These are phyloP conservation scores for Blera fallax DNA, from an alignment of 2,888 invertebrate genomes.

Conservation along the genomic window DNA sequence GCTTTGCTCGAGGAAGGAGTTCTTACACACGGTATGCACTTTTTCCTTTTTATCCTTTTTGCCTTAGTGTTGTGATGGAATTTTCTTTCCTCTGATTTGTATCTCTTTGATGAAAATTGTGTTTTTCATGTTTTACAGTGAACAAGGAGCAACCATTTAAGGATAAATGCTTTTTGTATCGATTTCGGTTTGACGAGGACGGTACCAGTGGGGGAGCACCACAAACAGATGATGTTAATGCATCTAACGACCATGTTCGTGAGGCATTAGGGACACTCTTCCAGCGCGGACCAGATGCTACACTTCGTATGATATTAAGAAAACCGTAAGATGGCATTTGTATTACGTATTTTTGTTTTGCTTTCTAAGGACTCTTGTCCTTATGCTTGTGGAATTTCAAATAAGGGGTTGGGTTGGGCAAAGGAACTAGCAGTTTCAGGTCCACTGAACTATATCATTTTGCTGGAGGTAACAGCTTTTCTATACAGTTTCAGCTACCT, in stretches of 20 bases:
- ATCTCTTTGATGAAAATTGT: slow-evolving; percentile 42
- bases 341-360: slow-evolving; percentile 41
- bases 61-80: not conserved
- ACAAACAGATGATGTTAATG: slow-evolving; percentile 84
- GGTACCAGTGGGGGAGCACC: slow-evolving; percentile 84
- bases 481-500: not conserved
- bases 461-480: no score
- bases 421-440: not conserved
- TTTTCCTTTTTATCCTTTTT: not conserved
- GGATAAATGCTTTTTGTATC: slow-evolving; percentile 91
- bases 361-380: not conserved
- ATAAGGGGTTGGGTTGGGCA: not conserved
- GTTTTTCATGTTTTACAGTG: slow-evolving; percentile 82
- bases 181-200: slow-evolving; percentile 89
- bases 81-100: slow-evolving; percentile 5
- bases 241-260: slow-evolving; percentile 87
- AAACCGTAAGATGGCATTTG: slow-evolving; percentile 86
- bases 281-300: slow-evolving; percentile 89
- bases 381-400: not conserved
- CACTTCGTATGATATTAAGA: slow-evolving; percentile 89
- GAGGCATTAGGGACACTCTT: slow-evolving; percentile 86
- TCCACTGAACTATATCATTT: not conserved
- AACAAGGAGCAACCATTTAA: slow-evolving; percentile 90
- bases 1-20: slow-evolving; percentile 90
- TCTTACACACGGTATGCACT: slow-evolving; percentile 86